phyloP scores from a whole-genome alignment of 2,113 vertebrate genomes.

The Hyaena hyaena region DNA sequence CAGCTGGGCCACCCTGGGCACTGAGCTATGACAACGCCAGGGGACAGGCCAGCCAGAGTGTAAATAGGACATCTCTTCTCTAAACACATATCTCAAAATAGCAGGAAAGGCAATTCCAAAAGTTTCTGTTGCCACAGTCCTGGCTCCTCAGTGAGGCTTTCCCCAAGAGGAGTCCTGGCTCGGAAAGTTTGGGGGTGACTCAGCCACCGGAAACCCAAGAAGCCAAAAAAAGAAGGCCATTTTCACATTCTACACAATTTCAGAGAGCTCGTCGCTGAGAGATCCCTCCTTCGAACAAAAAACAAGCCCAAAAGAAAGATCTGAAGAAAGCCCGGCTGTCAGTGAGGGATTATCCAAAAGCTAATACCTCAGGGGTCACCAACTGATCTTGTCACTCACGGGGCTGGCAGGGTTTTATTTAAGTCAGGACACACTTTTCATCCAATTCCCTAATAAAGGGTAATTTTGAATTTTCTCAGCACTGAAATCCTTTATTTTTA shows the following conservation, averaged over 20 bases:
- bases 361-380: not conserved
- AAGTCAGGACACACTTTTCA: not conserved
- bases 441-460: not conserved
- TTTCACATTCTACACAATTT: not conserved
- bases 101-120: constrained; percentile 7
- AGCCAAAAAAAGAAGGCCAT: not conserved
- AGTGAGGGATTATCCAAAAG: not conserved
- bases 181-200: constrained; percentile 34
- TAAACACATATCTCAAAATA: constrained; percentile 62
- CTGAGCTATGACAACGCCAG: not conserved
- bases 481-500: not conserved
- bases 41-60: not conserved
- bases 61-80: constrained; percentile 22
- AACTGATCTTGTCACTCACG: not conserved
- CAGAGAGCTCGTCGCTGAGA: not conserved
- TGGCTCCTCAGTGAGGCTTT: constrained; percentile 48
- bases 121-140: not conserved
- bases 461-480: constrained; percentile 9
- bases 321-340: not conserved
- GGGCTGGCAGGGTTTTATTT: not conserved
- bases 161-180: constrained; percentile 54
- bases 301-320: not conserved
- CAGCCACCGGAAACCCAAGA: constrained; percentile 41
- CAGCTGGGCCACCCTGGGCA: not conserved
- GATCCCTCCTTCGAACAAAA: not conserved